Base-by-base conservation (phyloP, 2,888 invertebrate genomes). In the Mellilla xanthometata region DNA sequence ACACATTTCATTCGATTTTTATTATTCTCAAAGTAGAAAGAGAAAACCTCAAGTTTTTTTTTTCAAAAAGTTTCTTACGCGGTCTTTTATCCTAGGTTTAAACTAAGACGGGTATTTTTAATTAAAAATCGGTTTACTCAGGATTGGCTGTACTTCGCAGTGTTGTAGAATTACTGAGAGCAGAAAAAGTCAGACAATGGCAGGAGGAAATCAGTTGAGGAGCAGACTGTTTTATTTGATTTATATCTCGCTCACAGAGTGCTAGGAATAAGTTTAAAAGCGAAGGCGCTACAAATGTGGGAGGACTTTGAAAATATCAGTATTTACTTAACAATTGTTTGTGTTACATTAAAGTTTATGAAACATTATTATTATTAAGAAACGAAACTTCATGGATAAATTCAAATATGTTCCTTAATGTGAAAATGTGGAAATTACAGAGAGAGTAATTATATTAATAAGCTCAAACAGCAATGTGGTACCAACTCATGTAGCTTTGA, bases 41-140 rank as follows among this genome's bases (percentile, higher is more conserved):
- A 13, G n/a, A 8, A 15, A 36, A 23, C 8, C 28, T n/a, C 5
- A 27, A 28, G 27, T 8, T 15, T 41, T 29, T 41, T 29, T 28
- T 34, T 41, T 34, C n/a, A 22, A 34, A 34, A 41, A 34, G 29
- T 34, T 38, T 31, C 32, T 15, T 31, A 12, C 30, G 15, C 26
- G 19, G 19, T 36, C 32, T 44, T 43, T 38, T 36, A 32, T 38
- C 32, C 38, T 28, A 15, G 9, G 19, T 30, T 35, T 36, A 38
- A 32, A 36, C 26, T 38, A 22, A 39, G 30, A 30, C 32, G 13
- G 34, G 63, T 60, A 61, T 61, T 71, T 70, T 71, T 69, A 72
- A 68, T 71, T 71, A 71, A 71, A 64, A 62, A 49, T 57, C 52
- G 50, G 48, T 56, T 61, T 61, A 29, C 61, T 65, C 34, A 24